A percentile compares a stretch with the other conserved stretches of the same genome.
These are phyloP conservation scores for Zapus hudsonius DNA, from an alignment of 2,113 vertebrate genomes.

Conservation along the genomic window DNA sequence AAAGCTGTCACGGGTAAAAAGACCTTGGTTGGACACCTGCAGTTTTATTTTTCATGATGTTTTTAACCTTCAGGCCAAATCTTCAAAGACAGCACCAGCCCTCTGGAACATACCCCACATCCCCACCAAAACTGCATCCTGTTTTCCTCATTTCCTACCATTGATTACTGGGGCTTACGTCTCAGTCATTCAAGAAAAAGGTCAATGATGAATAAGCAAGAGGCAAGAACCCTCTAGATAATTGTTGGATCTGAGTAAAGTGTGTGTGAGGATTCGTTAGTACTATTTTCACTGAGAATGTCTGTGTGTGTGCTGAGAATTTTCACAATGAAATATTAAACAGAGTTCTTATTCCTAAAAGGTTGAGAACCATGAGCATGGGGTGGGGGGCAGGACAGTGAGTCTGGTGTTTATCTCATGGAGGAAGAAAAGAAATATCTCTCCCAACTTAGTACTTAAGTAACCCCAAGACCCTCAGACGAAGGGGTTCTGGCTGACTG, in stretches of 20 bases:
- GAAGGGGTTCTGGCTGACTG: background rate
- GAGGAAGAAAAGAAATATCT: background rate
- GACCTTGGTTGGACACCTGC: background rate
- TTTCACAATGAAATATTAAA: constrained; percentile 34
- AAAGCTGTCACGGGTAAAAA: constrained; percentile 15
- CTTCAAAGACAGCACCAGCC: constrained; percentile 34
- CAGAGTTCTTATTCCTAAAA: background rate
- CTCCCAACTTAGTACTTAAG: background rate
- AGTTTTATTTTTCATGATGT: constrained; percentile 33
- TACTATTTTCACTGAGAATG: background rate
- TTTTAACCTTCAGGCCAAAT: constrained; percentile 61
- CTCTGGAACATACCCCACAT: background rate
- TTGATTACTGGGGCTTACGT: background rate
- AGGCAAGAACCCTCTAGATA: background rate
- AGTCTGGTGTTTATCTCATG: background rate
- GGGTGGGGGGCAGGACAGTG: background rate
- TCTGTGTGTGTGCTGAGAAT: background rate
- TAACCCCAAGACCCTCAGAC: background rate
- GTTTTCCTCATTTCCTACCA: background rate
- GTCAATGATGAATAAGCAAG: background rate
- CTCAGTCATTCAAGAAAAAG: background rate
- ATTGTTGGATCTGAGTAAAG: background rate
- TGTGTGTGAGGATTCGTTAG: background rate
- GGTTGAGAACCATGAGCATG: background rate
- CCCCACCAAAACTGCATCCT: background rate